A percentile compares a stretch with the other conserved stretches of the same genome.
Evolutionary conservation across 2,113 vertebrate species (phyloP).

Genomic region (Solenodon paradoxus): DNA sequence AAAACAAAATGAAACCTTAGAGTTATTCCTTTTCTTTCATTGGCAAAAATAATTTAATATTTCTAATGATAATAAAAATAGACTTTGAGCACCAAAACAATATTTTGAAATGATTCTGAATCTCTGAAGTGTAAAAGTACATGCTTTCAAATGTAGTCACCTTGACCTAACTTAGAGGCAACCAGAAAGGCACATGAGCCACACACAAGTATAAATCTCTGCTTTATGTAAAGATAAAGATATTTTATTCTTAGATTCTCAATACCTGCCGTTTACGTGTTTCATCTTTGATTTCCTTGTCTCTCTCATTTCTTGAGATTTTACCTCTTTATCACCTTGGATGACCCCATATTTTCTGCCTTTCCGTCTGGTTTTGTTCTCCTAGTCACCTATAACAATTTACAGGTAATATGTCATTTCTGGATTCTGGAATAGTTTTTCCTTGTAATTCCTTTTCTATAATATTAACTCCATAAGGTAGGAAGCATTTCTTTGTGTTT

Average conservation of each 20-base stretch:
- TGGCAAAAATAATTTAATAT: neutral
- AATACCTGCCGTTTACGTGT: neutral
- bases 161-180: neutral
- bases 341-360: neutral
- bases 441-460: neutral
- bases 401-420: neutral
- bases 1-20: neutral
- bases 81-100: neutral
- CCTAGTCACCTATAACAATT: neutral
- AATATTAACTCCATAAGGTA: neutral
- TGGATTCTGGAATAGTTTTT: neutral
- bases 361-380: neutral
- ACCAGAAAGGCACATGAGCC: neutral
- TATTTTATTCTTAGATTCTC: neutral
- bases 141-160: neutral
- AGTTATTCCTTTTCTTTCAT: neutral
- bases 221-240: neutral
- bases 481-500: neutral
- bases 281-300: neutral
- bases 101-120: slow-evolving; percentile 9
- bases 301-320: neutral
- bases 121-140: neutral
- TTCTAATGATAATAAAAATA: neutral
- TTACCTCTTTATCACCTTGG: neutral
- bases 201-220: neutral